Percentiles rank a stretch among this genome's conserved stretches.
These are phyloP conservation scores for Setophaga coronata DNA, from an alignment of 2,113 vertebrate genomes.

Conservation along the genomic window DNA sequence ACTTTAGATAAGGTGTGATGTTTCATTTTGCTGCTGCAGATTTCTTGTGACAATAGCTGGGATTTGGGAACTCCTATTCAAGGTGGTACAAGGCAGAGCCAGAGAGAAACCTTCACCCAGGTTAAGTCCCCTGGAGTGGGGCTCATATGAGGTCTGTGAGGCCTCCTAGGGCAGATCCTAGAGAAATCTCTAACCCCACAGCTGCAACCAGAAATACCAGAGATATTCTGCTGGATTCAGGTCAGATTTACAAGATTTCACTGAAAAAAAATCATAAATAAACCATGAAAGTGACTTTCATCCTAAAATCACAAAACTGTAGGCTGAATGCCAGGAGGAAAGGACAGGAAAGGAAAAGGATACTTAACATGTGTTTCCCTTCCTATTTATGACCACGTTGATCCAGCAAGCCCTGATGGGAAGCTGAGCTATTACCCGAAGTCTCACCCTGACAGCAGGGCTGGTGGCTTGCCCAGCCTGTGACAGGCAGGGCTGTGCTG, in stretches of 20 bases:
- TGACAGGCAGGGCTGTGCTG: neutral
- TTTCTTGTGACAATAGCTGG: neutral
- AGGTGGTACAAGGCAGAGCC: neutral
- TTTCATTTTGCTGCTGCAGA: neutral
- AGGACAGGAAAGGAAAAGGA: neutral
- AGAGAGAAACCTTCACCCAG: neutral
- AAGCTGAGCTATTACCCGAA: neutral
- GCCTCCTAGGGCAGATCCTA: neutral
- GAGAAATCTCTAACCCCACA: neutral
- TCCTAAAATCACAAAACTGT: neutral
- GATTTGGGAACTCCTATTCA: neutral
- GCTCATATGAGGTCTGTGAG: neutral
- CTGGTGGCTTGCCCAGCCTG: neutral
- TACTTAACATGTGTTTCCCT: neutral
- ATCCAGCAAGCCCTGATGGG: neutral
- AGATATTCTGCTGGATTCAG: neutral
- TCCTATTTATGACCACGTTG: neutral
- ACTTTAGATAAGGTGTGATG: neutral
- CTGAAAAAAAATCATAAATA: neutral
- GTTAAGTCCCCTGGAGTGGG: neutral
- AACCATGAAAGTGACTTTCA: neutral
- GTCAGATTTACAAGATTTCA: neutral
- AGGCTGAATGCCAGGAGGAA: neutral
- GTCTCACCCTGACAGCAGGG: neutral
- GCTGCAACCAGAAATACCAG: rapidly evolving